A percentile compares a stretch with the other conserved stretches of the same genome.
Conservation (phyloP, 2,888 invertebrate species). For the Drosophila austrosaltans region DNA sequence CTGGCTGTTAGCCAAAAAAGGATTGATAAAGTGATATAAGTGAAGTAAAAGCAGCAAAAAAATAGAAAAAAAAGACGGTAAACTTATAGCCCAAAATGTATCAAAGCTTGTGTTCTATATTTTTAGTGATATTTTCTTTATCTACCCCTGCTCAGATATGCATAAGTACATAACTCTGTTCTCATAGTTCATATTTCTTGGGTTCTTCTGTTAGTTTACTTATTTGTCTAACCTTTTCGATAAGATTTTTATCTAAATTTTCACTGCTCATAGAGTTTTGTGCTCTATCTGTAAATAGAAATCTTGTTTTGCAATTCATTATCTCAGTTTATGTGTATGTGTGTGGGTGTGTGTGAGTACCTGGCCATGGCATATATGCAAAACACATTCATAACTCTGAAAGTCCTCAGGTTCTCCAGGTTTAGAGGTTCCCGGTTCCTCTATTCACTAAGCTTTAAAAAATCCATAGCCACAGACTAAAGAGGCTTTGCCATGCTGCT, state of each 20-base stretch:
- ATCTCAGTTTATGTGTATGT: slow-evolving; percentile 39
- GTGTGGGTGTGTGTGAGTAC: neutral
- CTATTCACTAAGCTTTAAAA: slow-evolving; percentile 57
- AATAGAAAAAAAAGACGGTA: slow-evolving; percentile 5
- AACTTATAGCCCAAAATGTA: neutral
- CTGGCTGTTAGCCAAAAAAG: slow-evolving; percentile 34
- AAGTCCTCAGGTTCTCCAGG: neutral
- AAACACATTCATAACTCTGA: slow-evolving; percentile 11
- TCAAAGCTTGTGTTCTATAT: slow-evolving; percentile 1
- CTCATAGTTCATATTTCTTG: neutral
- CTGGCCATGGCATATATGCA: slow-evolving; percentile 33
- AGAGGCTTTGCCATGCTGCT: slow-evolving; percentile 59
- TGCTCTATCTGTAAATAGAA: slow-evolving; percentile 24
- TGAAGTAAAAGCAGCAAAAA: neutral
- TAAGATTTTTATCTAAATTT: slow-evolving; percentile 13
- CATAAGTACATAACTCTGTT: neutral
- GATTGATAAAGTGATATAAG: slow-evolving; percentile 45
- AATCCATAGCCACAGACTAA: slow-evolving; percentile 52
- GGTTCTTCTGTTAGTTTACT: neutral
- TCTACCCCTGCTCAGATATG: neutral
- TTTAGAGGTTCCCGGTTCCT: neutral
- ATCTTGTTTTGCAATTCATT: slow-evolving; percentile 45
- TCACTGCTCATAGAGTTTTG: slow-evolving; percentile 17
- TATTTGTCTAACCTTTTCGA: neutral
- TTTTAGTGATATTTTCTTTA: neutral